Base-by-base conservation (phyloP, 2,888 invertebrate species). In the Pseudoips prasinana region DNA sequence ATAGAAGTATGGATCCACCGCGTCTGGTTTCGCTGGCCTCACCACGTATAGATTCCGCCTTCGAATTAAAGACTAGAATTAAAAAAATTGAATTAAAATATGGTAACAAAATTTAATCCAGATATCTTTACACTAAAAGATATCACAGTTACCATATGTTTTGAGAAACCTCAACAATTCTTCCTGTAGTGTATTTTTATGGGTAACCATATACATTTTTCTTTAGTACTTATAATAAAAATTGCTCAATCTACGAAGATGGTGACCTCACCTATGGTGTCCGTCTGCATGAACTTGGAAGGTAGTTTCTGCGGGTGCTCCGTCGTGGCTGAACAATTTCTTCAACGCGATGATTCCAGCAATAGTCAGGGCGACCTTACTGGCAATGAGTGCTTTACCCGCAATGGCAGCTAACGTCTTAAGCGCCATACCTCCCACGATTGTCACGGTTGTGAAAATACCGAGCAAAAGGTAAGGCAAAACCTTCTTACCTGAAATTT, bases 351-450 rank as follows among this genome's bases (percentile, higher is more conserved):
- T 92, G 38, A 93, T 92, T 33, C 93, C 92, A 42, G 93, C 92
- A 55, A 94, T 93, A 40, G 94, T 92, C 37, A 94, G 74, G 1
- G 94, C 94, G 27, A 93, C 92, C 71, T 94, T 94, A 70, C 93
- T 92, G 51, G 93, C 92, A 43, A 94, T 90, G 45, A 94, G 83
- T 19, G 94, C 93, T 72, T 94, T 93, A 26, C 92, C 93, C 27
- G 94, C 93, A 58, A 94, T 92, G 14, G 92, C 88, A 33, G 93
- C 93, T 46, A 94, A 76, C 11, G 92, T 92, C 77, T 94, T 93
- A 60, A 94, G 78, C 22, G 93, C 91, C 66, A 94, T 80, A 1
- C 93, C 93, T 44, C 92, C 93, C 25, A 93, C 92, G 40, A 94
- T 90, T 53, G 93, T 93, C 72, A 93, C 88, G 40, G 92, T 92